phyloP scores from a whole-genome alignment of 2,888 invertebrate species.

The Chorisops tibialis region DNA sequence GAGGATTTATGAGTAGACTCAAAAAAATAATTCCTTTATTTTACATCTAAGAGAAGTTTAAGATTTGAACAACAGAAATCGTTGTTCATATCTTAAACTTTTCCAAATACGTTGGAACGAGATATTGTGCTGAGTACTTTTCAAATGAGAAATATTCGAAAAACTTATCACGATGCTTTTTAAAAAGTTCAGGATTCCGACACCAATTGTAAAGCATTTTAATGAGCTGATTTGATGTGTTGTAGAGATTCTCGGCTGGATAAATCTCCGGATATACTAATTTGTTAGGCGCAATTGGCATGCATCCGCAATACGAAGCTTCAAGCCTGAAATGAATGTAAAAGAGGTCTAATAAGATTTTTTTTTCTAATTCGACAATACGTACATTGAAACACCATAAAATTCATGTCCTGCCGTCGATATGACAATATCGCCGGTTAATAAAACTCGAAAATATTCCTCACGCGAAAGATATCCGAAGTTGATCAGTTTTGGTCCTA shows the following conservation, averaged over 20 bases:
- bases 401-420: constrained; percentile 75
- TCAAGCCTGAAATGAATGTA: constrained; percentile 58
- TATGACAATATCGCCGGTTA: constrained; percentile 61
- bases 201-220: constrained; percentile 57
- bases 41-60: too few relatives aligned
- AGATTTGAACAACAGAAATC: too few relatives aligned
- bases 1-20: too few relatives aligned
- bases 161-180: constrained; percentile 45
- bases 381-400: constrained; percentile 72
- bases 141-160: constrained; percentile 50
- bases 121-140: constrained; percentile 48
- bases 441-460: constrained; percentile 58
- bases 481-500: constrained; percentile 54
- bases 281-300: constrained; percentile 65
- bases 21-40: too few relatives aligned
- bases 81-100: constrained; percentile 45
- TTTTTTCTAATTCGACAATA: too few relatives aligned
- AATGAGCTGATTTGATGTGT: constrained; percentile 57
- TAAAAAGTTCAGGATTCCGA: constrained; percentile 52
- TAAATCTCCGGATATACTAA: constrained; percentile 73
- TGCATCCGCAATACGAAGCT: constrained; percentile 66
- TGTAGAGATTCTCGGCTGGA: constrained; percentile 60
- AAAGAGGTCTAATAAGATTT: too few relatives aligned
- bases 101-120: constrained; percentile 50
- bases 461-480: constrained; percentile 61